phyloP scores from a whole-genome alignment of 2,113 vertebrate species.

The Paramisgurnus dabryanus region DNA sequence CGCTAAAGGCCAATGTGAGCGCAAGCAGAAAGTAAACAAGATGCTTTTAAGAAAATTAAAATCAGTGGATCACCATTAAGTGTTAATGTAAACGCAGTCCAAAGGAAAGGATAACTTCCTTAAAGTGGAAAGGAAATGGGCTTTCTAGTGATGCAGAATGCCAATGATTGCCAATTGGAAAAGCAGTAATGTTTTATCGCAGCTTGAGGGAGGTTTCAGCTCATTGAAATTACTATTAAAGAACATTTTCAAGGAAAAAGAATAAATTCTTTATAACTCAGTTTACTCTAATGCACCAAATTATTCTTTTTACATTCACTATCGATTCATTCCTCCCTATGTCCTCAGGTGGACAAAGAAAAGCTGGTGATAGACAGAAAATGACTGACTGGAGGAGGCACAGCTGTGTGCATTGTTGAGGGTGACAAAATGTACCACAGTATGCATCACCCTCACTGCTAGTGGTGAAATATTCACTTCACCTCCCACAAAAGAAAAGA shows the following conservation, averaged over 20 bases:
- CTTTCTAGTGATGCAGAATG: slow-evolving; percentile 13
- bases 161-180: slow-evolving; percentile 33
- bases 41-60: slow-evolving; percentile 58
- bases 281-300: neutral
- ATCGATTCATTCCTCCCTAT: neutral
- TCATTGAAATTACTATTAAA: slow-evolving; percentile 9
- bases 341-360: slow-evolving; percentile 14
- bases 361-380: slow-evolving; percentile 22
- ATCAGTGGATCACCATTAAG: slow-evolving; percentile 37
- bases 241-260: neutral
- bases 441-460: neutral
- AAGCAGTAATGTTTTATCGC: slow-evolving; percentile 7
- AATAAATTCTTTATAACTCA: slow-evolving; percentile 3
- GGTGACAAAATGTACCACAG: slow-evolving; percentile 8
- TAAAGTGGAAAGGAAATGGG: slow-evolving; percentile 3
- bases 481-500: slow-evolving; percentile 5
- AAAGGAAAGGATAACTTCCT: slow-evolving; percentile 31
- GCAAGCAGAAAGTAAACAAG: slow-evolving; percentile 43
- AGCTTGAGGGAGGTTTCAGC: slow-evolving; percentile 10
- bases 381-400: slow-evolving; percentile 3
- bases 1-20: slow-evolving; percentile 23
- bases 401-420: slow-evolving; percentile 22
- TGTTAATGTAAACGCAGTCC: slow-evolving; percentile 41
- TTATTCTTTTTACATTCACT: neutral
- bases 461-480: slow-evolving; percentile 8